Evolutionary conservation across 1,140 invertebrate genomes (phyloP), one percentile per base, ranked within the genome.

Genomic region (Anagrus nilaparvatae): DNA sequence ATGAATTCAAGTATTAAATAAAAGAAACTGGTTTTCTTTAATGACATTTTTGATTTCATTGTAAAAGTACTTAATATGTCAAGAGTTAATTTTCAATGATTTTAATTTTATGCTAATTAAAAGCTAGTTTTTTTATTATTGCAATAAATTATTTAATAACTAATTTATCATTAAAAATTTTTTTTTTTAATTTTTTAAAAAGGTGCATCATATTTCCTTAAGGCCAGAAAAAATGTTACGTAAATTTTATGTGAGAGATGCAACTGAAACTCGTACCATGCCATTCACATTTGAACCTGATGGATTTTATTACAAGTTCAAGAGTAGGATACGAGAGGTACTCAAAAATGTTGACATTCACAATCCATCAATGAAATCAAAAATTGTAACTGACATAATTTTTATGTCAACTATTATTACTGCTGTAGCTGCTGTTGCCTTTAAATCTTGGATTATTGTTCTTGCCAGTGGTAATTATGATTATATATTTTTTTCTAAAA

Each of bases 291-390:
- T 85, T 30, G 52, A 80, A 29, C 61, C 75, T 2, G 67, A 82
- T 48, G 80, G 78, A n/a, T 84, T 84, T 57, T 84, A 76, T 47
- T 67, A 61, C 35, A 79, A 71, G 1, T 65, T 84, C 1, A 81
- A 81, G 55, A 58, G 55, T 34, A 62, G 72, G 21, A 73, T 75
- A 1, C 42, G 58, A 7, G 58, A 73, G 39, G 73, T 74, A 46
- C 46, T 83, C 2, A 65, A 71, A 47, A 52, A 58, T 2, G 58
- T 72, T 0, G 54, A 75, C 53, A 65, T 61, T 43, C 62, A 65
- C 40, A 47, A 47, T 13, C 43, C 61, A 1, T 54, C 54, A 12
- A 56, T 40, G 9, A 68, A 60, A 44, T 71, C 73, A 12, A 71
- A 76, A 50, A 25, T 63, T 4, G 62, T 77, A 3, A 67, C 67